phyloP scores from a whole-genome alignment of 2,113 vertebrate genomes.

The Lota lota region DNA sequence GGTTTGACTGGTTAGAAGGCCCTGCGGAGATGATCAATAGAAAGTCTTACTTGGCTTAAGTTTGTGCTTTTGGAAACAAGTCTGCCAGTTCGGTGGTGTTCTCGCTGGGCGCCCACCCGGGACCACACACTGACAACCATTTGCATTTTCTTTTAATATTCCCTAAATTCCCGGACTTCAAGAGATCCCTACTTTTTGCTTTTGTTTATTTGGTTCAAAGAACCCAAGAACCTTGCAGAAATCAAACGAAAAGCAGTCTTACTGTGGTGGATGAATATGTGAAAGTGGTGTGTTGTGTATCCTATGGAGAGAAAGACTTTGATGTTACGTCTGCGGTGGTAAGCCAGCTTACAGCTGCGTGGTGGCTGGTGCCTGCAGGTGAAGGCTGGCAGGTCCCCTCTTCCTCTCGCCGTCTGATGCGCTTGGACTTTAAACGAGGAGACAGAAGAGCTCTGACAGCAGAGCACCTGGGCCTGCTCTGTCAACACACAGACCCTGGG shows the following conservation, averaged over 20 bases:
- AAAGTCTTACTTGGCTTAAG: too few species aligned
- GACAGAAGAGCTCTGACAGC: constrained; percentile 52
- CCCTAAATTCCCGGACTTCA: constrained; percentile 49
- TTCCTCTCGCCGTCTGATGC: constrained; percentile 40
- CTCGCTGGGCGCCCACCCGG: constrained; percentile 1
- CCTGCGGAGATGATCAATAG: too few species aligned
- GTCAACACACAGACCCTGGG: constrained; percentile 45
- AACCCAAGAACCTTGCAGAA: constrained; percentile 44
- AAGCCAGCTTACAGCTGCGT: constrained; percentile 43
- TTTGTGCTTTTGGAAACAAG: too few species aligned
- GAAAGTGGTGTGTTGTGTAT: constrained; percentile 39
- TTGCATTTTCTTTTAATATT: constrained; percentile 63
- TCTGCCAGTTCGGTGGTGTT: too few species aligned
- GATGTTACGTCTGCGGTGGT: constrained; percentile 63
- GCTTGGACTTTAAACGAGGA: constrained; percentile 36
- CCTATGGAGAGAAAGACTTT: constrained; percentile 48
- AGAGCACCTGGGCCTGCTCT: constrained; percentile 49
- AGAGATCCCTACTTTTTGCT: constrained; percentile 57
- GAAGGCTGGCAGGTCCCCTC: constrained; percentile 33
- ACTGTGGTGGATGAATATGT: constrained; percentile 54
- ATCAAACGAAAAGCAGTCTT: constrained; percentile 48
- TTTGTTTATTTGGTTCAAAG: constrained; percentile 67
- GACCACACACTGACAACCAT: constrained; percentile 32
- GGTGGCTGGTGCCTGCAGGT: constrained; percentile 42
- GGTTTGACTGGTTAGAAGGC: too few species aligned